Evolutionary conservation across 2,888 invertebrate species (phyloP), one percentile per base, ranked within the genome.

Genomic region (Mesochorus sp.): DNA sequence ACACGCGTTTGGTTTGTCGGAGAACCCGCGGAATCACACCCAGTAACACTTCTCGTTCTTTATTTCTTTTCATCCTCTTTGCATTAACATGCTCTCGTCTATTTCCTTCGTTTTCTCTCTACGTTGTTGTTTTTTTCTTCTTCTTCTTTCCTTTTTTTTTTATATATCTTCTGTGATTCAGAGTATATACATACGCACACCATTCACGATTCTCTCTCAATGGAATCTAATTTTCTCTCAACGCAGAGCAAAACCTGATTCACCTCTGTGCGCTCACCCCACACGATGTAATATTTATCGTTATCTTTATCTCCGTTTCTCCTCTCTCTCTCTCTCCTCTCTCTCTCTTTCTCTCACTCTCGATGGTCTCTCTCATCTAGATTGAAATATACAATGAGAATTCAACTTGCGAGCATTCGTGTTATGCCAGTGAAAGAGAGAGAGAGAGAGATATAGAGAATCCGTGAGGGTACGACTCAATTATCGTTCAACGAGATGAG

Each of bases 151-250:
- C 24, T 47, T 24, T 8, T 24, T 57, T 62, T 55, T 26, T 39
- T 8, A 12, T 49, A 26, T 57, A 70, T 42, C 19, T n/a, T 24
- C 26, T 21, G n/a, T 6, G 8, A n/a, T 28, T 14, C 10, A 2
- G 31, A 21, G 55, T 21, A 42, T 14, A 28, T 31, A 42, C 49
- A 34, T 67, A 42, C 6, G 10, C 59, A 42, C 26, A 28, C 57
- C 53, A 47, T 68, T 49, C 55, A 47, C 75, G 37, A 55, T 71
- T 55, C 49, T 57, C 61, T 64, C 47, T 71, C 70, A 34, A 67
- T 62, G 79, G 74, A 79, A 79, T 79, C 74, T 75, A 71, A 75
- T 79, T 79, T 79, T 75, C 71, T 67, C 53, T 61, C 37, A 71
- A 66, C 71, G 39, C 59, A 39, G 61, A 53, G 74, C 61, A 79